phyloP scores from a whole-genome alignment of 1,140 invertebrate species.

The Doryteuthis pealeii region DNA sequence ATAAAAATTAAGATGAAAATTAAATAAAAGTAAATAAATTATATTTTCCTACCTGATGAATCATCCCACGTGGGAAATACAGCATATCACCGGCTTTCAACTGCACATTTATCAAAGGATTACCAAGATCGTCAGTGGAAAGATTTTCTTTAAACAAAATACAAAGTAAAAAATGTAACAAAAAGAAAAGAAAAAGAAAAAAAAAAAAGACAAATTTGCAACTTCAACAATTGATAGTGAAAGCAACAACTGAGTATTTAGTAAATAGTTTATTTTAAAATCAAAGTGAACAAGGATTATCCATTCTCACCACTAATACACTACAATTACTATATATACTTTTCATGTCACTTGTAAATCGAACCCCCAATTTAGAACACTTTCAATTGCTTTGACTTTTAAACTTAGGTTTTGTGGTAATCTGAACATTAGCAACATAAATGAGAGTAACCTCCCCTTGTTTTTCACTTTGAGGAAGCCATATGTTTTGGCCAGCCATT shows the following conservation, averaged over 20 bases:
- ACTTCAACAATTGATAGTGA: neutral
- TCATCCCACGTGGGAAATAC: slow-evolving; percentile 87
- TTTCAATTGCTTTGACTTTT: too few species aligned
- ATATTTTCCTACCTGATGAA: slow-evolving; percentile 71
- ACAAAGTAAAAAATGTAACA: slow-evolving; percentile 12
- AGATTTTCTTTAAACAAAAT: slow-evolving; percentile 60
- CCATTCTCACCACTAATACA: too few species aligned
- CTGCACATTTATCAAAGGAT: slow-evolving; percentile 79
- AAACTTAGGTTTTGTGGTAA: too few species aligned
- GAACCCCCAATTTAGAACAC: too few species aligned
- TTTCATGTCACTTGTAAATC: too few species aligned
- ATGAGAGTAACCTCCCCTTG: too few species aligned
- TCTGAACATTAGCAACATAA: too few species aligned
- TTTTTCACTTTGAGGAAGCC: too few species aligned
- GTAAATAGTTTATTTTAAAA: too few species aligned
- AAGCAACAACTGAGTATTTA: neutral
- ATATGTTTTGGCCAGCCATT: too few species aligned
- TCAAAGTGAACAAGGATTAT: too few species aligned
- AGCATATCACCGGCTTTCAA: slow-evolving; percentile 86
- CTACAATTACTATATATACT: too few species aligned
- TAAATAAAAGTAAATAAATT: slow-evolving; percentile 1
- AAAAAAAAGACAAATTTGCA: neutral
- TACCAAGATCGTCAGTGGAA: slow-evolving; percentile 71
- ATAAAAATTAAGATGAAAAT: neutral
- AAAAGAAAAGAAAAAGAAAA: neutral